Evolutionary conservation across 2,113 vertebrate genomes (phyloP), one percentile per base, ranked within the genome.

Genomic region (Perccottus glenii): DNA sequence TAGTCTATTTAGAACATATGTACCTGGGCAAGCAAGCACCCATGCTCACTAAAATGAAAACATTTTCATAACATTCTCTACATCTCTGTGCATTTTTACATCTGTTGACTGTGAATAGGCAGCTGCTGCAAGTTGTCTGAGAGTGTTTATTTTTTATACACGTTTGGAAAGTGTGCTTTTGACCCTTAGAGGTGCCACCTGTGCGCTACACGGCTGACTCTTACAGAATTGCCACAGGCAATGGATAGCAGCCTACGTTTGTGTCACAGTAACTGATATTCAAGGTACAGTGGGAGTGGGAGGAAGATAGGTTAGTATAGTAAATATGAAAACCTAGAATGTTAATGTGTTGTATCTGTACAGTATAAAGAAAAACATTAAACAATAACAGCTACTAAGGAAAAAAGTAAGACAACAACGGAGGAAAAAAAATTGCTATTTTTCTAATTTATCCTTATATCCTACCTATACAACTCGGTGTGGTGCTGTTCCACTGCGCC

Each of bases 401-500:
- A 27, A 27, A 27, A 27, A 27, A 27, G 19, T 27, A 27, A 27
- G 19, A 2, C 19, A 1, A 27, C 3, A 27, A 27, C 3, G 19
- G 19, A 27, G 19, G 19, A 3, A 14, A 5, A 35, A 6, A 11
- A 5, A 11, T 6, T 32, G 50, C 16, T 12, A 32, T 19, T 27
- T 19, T 9, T n/a, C 32, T 4, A 16, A 15, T 8, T 6, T 3
- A 15, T 12, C 5, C 5, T 0, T 0, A 27, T 45, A 12, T 12
- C 67, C 19, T 91, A 99, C 98, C 98, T 59, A 96, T 88, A 3
- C 98, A 98, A 66, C 93, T 93, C 64, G 98, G 96, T 0, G 96
- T 94, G 0, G 96, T 95, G 49, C 93, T 90, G 80, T 99, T 99
- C 98, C 98, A 99, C 75, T 99, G 96, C 0, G 98, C 98, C 79